Conservation (phyloP, 2,888 invertebrate species). For the Nineta flava region DNA sequence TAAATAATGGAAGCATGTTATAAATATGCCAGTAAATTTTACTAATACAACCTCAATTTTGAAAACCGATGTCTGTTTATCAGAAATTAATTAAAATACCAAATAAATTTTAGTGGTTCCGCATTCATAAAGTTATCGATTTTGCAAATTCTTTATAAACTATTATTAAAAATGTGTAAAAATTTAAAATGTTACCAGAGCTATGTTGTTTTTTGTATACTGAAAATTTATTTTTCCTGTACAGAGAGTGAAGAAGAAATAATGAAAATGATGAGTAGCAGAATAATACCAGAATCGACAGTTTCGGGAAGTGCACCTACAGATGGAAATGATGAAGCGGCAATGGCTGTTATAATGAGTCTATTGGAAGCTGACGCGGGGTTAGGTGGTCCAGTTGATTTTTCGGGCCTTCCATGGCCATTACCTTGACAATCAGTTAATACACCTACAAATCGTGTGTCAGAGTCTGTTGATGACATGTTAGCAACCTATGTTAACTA, state of each 20-base stretch:
- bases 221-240: not conserved
- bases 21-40: too few species aligned
- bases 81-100: too few species aligned
- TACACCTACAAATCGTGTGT: not conserved
- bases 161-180: conserved; percentile 7
- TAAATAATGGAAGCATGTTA: too few species aligned
- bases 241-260: conserved; percentile 30
- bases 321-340: conserved; percentile 75
- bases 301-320: conserved; percentile 24
- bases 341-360: conserved; percentile 87
- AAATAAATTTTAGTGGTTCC: too few species aligned
- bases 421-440: conserved; percentile 36
- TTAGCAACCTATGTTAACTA: too few species aligned
- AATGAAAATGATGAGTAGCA: conserved; percentile 40
- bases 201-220: not conserved
- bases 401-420: conserved; percentile 75
- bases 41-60: too few species aligned
- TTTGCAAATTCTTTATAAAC: too few species aligned
- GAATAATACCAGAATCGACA: conserved; percentile 28
- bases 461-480: too few species aligned
- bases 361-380: conserved; percentile 79
- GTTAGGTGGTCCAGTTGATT: conserved; percentile 73
- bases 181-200: not conserved
- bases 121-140: too few species aligned
- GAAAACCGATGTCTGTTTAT: too few species aligned